These are phyloP conservation scores for Pocillopora damicornis DNA, from an alignment of 64 coral and sea anemone species.

Conservation along the genomic window DNA sequence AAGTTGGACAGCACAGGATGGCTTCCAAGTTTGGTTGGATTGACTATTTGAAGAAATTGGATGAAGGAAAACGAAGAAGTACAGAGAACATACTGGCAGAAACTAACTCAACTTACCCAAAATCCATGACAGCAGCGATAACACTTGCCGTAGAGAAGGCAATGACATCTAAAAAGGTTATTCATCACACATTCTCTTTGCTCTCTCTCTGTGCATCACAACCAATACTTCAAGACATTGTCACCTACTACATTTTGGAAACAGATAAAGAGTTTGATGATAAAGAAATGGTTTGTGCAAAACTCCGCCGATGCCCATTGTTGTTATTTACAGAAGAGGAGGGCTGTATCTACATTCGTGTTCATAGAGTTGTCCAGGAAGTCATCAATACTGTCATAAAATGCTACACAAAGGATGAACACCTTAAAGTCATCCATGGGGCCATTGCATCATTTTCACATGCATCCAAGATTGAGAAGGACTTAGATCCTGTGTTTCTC, in stretches of 20 bases:
- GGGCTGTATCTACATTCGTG: background rate
- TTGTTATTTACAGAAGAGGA: slow-evolving; percentile 13
- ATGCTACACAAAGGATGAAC: background rate
- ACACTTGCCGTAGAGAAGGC: background rate
- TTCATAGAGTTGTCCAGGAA: slow-evolving; percentile 37
- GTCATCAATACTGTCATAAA: background rate
- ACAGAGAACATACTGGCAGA: background rate
- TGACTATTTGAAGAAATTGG: slow-evolving; percentile 10
- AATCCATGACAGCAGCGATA: slow-evolving; percentile 16
- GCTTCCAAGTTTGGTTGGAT: too few species aligned
- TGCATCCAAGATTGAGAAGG: too few species aligned
- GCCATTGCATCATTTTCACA: slow-evolving; percentile 9
- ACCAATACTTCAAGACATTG: slow-evolving; percentile 1
- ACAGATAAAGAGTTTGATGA: background rate
- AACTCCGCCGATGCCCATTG: slow-evolving; percentile 5
- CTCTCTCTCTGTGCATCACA: slow-evolving; percentile 14
- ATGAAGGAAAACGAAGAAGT: background rate
- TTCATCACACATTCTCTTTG: slow-evolving; percentile 14
- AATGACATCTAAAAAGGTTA: background rate
- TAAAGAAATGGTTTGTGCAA: slow-evolving; percentile 27
- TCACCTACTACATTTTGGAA: background rate
- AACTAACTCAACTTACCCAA: background rate
- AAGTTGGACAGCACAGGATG: too few species aligned
- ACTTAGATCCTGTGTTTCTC: too few species aligned
- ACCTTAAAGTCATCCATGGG: background rate